These are phyloP conservation scores for Aphelinus atriplicis DNA, from an alignment of 1,140 invertebrate species.

Conservation along the genomic window DNA sequence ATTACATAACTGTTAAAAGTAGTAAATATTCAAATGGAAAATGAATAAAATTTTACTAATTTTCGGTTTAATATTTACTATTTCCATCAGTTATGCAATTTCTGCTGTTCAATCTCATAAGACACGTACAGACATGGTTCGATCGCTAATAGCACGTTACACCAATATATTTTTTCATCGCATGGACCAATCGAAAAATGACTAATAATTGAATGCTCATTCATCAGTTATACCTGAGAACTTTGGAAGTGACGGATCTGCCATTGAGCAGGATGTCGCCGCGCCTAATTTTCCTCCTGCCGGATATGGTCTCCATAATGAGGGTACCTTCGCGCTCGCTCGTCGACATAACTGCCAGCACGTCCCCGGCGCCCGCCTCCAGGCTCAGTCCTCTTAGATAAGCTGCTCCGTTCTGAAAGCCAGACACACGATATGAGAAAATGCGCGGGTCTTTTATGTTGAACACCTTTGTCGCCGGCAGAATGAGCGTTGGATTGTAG, in stretches of 20 bases:
- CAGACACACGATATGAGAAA: no score
- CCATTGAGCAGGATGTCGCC: slow-evolving; percentile 90
- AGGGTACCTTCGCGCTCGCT: slow-evolving; percentile 64
- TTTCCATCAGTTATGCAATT: no score
- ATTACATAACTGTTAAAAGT: no score
- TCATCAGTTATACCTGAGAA: slow-evolving; percentile 67
- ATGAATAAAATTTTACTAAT: no score
- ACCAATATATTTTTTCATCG: not conserved
- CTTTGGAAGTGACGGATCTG: slow-evolving; percentile 75
- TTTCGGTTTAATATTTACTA: no score
- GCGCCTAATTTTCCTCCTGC: slow-evolving; percentile 73
- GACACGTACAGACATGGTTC: no score
- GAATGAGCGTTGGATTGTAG: no score
- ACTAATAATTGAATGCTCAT: not conserved
- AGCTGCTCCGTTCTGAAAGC: slow-evolving; percentile 15
- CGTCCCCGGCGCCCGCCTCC: slow-evolving; percentile 89
- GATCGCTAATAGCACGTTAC: no score
- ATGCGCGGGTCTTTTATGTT: no score
- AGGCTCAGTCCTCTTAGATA: slow-evolving; percentile 74
- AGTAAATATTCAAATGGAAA: no score
- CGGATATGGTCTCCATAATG: slow-evolving; percentile 83
- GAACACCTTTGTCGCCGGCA: no score
- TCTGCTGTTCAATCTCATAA: no score
- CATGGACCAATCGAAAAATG: not conserved
- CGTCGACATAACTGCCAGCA: slow-evolving; percentile 89